Conservation (phyloP, 92 coral and sea anemone genomes). For the Scolanthus callimorphus region DNA sequence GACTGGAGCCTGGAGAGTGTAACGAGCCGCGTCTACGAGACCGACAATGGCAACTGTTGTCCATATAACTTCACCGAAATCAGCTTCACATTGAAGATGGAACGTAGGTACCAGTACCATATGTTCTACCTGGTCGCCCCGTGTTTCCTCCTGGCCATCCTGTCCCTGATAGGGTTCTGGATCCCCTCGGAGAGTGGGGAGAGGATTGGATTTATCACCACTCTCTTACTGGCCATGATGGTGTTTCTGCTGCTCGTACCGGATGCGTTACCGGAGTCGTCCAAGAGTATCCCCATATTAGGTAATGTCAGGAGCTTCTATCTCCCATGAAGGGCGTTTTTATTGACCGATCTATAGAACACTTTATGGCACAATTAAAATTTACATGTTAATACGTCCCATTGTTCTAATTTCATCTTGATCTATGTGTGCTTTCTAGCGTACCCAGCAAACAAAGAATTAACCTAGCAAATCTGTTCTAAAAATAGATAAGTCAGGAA, state of each 20-base stretch:
- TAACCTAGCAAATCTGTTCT: no score
- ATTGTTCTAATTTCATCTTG: no score
- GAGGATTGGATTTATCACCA: constrained; percentile 82
- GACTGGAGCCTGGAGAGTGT: constrained; percentile 45
- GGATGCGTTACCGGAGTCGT: constrained; percentile 55
- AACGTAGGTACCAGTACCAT: constrained; percentile 47
- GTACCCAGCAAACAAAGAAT: no score
- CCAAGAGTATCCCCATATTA: constrained; percentile 51
- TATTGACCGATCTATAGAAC: no score
- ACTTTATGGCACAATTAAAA: no score
- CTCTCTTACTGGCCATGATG: constrained; percentile 70
- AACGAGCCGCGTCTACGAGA: neutral
- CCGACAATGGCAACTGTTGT: constrained; percentile 53
- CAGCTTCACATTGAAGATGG: constrained; percentile 21
- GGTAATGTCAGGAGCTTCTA: no score
- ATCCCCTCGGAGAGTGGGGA: constrained; percentile 84
- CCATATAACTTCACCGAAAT: constrained; percentile 44
- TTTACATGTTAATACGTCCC: no score
- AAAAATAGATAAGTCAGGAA: no score
- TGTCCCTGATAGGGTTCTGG: constrained; percentile 62
- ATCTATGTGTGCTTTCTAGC: no score
- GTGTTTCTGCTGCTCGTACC: constrained; percentile 71
- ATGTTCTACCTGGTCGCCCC: constrained; percentile 61
- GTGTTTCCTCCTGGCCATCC: constrained; percentile 35
- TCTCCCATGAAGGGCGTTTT: no score